phyloP scores from a whole-genome alignment of 2,888 invertebrate species.

The Octonoba sinensis region DNA sequence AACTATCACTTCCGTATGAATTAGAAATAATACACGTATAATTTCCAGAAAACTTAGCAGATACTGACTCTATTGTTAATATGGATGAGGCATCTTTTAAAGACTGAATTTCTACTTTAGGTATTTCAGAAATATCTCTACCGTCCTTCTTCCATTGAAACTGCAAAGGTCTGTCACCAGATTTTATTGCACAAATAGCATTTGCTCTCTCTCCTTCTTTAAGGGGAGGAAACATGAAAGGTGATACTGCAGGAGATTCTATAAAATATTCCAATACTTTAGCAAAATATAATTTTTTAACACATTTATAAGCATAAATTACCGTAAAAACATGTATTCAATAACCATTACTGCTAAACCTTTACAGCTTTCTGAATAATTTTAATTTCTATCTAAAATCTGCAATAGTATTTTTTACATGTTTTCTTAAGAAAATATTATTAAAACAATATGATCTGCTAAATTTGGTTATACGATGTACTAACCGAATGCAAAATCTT shows the following conservation, averaged over 20 bases:
- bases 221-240: slow-evolving; percentile 46
- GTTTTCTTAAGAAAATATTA: too few relatives aligned
- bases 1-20: slow-evolving; percentile 45
- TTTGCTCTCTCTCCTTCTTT: slow-evolving; percentile 65
- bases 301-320: too few relatives aligned
- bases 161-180: slow-evolving; percentile 65
- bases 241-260: slow-evolving; percentile 38
- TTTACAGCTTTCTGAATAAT: too few relatives aligned
- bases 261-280: neutral
- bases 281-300: too few relatives aligned
- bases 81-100: slow-evolving; percentile 45
- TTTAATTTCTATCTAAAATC: neutral
- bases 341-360: too few relatives aligned
- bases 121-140: neutral
- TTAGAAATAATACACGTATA: slow-evolving; percentile 65
- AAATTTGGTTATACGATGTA: too few relatives aligned
- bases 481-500: too few relatives aligned
- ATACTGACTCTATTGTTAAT: slow-evolving; percentile 60
- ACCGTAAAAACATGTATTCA: neutral
- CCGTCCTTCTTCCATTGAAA: slow-evolving; percentile 65
- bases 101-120: slow-evolving; percentile 42
- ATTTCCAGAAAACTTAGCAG: slow-evolving; percentile 53
- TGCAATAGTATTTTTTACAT: too few relatives aligned
- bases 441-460: too few relatives aligned
- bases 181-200: slow-evolving; percentile 63